Conservation (phyloP, 1,140 invertebrate species). For the Aphelinus atriplicis region DNA sequence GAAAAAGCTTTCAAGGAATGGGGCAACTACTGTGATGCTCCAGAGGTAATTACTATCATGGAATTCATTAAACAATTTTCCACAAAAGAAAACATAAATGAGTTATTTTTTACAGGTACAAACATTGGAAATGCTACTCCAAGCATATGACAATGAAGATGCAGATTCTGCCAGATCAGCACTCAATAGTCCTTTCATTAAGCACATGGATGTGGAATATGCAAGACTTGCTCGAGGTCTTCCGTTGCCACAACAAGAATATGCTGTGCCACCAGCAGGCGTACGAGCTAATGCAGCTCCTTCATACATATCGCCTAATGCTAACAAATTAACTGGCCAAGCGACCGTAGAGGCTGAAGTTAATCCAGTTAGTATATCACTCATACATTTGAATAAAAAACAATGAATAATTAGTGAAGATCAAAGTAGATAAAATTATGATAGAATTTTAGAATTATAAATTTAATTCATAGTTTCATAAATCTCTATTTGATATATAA, state of each 20-base stretch:
- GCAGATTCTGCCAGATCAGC: slow-evolving; percentile 79
- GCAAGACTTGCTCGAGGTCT: slow-evolving; percentile 82
- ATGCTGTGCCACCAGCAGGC: slow-evolving; percentile 69
- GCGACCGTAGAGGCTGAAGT: slow-evolving; percentile 61
- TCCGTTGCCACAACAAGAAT: slow-evolving; percentile 72
- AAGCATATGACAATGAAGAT: slow-evolving; percentile 92
- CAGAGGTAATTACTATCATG: slow-evolving; percentile 63
- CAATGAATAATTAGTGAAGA: no score
- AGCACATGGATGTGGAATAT: slow-evolving; percentile 95
- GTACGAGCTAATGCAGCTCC: slow-evolving; percentile 77
- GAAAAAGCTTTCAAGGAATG: slow-evolving; percentile 93
- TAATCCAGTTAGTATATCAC: slow-evolving; percentile 50
- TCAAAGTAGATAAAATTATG: no score
- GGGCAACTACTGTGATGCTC: slow-evolving; percentile 78
- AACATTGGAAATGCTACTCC: slow-evolving; percentile 83
- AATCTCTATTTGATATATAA: not conserved
- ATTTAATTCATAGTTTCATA: not conserved
- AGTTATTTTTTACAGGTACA: slow-evolving; percentile 68
- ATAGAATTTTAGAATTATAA: slow-evolving; percentile 1
- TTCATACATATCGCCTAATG: slow-evolving; percentile 74
- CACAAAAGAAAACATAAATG: not conserved
- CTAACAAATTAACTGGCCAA: slow-evolving; percentile 57
- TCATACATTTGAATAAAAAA: no score
- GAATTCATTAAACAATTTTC: slow-evolving; percentile 15
- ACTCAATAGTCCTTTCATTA: slow-evolving; percentile 87